Evolutionary conservation across 2,113 vertebrate genomes (phyloP).

Genomic region (Gopherus flavomarginatus): DNA sequence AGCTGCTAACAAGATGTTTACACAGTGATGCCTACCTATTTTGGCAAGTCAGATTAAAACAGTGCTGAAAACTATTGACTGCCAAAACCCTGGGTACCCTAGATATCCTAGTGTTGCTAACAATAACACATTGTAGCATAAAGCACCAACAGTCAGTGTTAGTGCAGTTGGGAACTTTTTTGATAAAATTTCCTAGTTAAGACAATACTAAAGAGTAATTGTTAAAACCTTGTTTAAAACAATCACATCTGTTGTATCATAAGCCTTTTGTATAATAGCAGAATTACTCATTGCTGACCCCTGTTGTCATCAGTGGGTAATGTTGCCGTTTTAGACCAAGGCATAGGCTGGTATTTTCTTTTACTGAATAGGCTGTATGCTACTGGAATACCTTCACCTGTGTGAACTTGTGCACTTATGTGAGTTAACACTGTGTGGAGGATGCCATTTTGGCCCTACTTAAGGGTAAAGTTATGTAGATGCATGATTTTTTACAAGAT

Average conservation of each 20-base stretch:
- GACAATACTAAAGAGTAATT: neutral
- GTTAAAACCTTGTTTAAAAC: constrained; percentile 30
- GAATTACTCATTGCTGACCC: constrained; percentile 43
- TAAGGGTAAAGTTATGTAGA: neutral
- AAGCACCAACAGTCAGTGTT: neutral
- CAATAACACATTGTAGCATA: neutral
- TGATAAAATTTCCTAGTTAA: neutral
- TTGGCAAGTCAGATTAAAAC: neutral
- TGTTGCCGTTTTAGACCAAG: constrained; percentile 11
- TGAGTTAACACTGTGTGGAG: neutral
- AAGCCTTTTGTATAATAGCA: constrained; percentile 42
- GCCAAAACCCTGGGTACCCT: neutral
- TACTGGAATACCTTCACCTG: neutral
- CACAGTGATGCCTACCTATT: neutral
- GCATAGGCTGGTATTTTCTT: neutral
- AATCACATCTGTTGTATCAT: constrained; percentile 1
- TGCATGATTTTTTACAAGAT: neutral
- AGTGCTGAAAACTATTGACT: fast-evolving
- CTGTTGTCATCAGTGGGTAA: constrained; percentile 9
- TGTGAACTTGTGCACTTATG: neutral
- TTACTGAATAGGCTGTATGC: neutral
- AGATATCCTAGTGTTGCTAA: neutral
- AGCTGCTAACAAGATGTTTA: neutral
- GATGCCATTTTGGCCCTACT: neutral
- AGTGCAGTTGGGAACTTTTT: constrained; percentile 7